These are phyloP conservation scores for Neoitamus cyanurus DNA, from an alignment of 2,888 invertebrate species.

Conservation along the genomic window DNA sequence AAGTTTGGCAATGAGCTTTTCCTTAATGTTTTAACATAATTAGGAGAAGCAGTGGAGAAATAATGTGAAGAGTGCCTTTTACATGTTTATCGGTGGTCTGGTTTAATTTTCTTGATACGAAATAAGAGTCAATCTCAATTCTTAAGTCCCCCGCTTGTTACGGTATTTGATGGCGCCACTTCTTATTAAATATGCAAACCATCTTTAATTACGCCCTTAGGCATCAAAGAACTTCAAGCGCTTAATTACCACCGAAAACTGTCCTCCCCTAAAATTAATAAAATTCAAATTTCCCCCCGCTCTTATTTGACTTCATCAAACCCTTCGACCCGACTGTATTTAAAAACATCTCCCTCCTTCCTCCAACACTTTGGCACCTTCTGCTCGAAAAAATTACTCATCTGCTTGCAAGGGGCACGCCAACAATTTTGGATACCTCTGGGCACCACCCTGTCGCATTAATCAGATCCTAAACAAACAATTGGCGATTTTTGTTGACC, in stretches of 20 bases:
- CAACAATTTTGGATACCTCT: background rate
- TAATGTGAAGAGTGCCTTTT: too few relatives aligned
- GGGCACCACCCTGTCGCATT: background rate
- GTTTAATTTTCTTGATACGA: too few relatives aligned
- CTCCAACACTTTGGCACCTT: background rate
- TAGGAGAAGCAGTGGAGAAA: too few relatives aligned
- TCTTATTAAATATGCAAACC: background rate
- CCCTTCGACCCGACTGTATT: background rate
- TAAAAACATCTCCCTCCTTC: background rate
- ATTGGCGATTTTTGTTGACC: background rate
- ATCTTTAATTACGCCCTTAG: background rate
- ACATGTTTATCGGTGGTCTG: too few relatives aligned
- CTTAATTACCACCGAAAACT: background rate
- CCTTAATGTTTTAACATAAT: too few relatives aligned
- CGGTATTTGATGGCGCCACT: too few relatives aligned
- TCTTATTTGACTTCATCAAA: background rate
- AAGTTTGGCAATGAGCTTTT: too few relatives aligned
- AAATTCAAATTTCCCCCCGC: background rate
- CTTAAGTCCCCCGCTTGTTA: too few relatives aligned
- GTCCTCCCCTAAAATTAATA: background rate
- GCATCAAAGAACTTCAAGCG: background rate
- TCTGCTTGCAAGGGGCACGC: background rate
- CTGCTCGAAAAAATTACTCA: background rate
- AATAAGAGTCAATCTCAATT: too few relatives aligned
- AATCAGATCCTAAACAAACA: background rate